Evolutionary conservation across 2,113 vertebrate genomes (phyloP).

Genomic region (sheep (Ovis aries)): ARS-UI_Ramb_v3.0 NC_056055.1:54632501-54633000

Average conservation of each 20-base stretch:
- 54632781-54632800: not conserved
- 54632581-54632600: not conserved
- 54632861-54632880: not conserved
- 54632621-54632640: not conserved
- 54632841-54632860: not conserved
- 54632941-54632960: not conserved
- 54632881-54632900: not conserved
- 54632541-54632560: not conserved
- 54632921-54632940: not conserved
- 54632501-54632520: not conserved
- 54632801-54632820: not conserved
- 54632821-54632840: not conserved
- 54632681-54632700: not conserved
- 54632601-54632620: not conserved
- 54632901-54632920: not conserved
- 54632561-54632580: not conserved
- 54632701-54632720: not conserved
- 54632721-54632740: not conserved
- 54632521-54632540: not conserved
- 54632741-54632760: not conserved
- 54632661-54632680: not conserved
- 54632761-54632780: not conserved
- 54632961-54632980: not conserved
- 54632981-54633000: not conserved
- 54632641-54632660: not conserved